A percentile compares a stretch with the other conserved stretches of the same genome.
Evolutionary conservation across 2,888 invertebrate genomes (phyloP).

Genomic region (Anarsia innoxiella): DNA sequence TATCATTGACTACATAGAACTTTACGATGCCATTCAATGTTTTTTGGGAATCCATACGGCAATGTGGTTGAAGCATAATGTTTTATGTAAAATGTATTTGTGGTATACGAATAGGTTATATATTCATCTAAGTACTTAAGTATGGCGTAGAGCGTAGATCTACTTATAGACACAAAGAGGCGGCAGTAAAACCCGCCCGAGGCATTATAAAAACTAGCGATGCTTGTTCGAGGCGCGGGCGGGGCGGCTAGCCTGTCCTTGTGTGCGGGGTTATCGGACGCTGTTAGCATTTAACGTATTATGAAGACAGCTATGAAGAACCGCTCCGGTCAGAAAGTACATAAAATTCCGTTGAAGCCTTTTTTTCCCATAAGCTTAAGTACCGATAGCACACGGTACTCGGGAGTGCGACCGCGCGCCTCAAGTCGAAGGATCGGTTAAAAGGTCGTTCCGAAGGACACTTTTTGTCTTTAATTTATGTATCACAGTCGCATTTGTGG

Average conservation of each 20-base stretch:
- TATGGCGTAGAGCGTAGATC: too few relatives aligned
- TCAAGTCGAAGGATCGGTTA: constrained; percentile 40
- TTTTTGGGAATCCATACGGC: too few relatives aligned
- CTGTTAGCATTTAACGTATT: constrained; percentile 69
- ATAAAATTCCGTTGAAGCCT: constrained; percentile 70
- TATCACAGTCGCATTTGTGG: constrained; percentile 39
- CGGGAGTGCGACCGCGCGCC: constrained; percentile 29
- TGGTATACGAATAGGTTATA: too few relatives aligned
- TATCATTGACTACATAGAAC: too few relatives aligned
- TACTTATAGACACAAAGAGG: background rate
- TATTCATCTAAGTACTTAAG: too few relatives aligned
- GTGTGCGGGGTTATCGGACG: constrained; percentile 68
- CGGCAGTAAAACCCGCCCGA: constrained; percentile 37
- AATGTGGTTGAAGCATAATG: too few relatives aligned
- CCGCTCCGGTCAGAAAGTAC: constrained; percentile 53
- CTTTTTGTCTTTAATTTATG: constrained; percentile 47
- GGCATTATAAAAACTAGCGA: constrained; percentile 46
- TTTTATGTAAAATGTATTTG: too few relatives aligned
- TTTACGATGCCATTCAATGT: too few relatives aligned
- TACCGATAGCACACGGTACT: constrained; percentile 65
- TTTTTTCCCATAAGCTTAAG: constrained; percentile 53
- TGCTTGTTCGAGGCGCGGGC: constrained; percentile 19
- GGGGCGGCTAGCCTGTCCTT: constrained; percentile 57
- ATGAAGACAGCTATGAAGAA: constrained; percentile 65
- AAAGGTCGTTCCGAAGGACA: constrained; percentile 66